These are phyloP conservation scores for Hypercompe scribonia DNA, from an alignment of 2,888 invertebrate genomes.

Conservation along the genomic window DNA sequence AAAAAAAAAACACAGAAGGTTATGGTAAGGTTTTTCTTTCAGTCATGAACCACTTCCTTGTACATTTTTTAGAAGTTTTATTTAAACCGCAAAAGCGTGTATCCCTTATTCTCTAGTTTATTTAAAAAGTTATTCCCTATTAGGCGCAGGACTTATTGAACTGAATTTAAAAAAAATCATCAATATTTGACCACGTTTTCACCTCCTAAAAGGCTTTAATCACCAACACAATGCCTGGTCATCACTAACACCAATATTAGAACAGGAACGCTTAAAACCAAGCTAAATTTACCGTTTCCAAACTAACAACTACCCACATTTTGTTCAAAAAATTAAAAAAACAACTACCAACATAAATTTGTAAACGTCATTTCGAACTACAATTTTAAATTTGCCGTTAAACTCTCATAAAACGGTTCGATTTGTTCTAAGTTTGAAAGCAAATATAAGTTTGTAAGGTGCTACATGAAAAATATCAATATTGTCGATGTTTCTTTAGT, in stretches of 20 bases:
- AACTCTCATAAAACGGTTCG: neutral
- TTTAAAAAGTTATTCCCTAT: neutral
- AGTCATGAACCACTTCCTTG: too few species aligned
- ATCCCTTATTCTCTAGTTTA: neutral
- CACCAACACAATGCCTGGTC: constrained; percentile 46
- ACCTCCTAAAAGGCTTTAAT: constrained; percentile 48
- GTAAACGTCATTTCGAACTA: constrained; percentile 15
- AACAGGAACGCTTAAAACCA: constrained; percentile 30
- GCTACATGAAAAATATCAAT: constrained; percentile 51
- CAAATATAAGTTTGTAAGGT: constrained; percentile 32
- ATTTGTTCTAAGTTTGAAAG: constrained; percentile 13
- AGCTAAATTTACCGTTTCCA: constrained; percentile 23
- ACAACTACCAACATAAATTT: constrained; percentile 7
- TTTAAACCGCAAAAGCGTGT: neutral
- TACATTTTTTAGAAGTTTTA: neutral
- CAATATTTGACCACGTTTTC: constrained; percentile 40
- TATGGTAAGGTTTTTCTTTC: too few species aligned
- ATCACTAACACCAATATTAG: constrained; percentile 52
- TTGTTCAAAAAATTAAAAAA: neutral
- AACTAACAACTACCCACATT: neutral
- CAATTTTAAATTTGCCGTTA: constrained; percentile 13
- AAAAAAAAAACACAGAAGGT: too few species aligned
- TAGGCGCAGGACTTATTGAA: constrained; percentile 1
- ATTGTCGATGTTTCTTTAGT: constrained; percentile 49
- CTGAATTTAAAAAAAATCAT: constrained; percentile 15